Conservation (phyloP, 1,140 invertebrate species). For the Drosophila auraria region DNA sequence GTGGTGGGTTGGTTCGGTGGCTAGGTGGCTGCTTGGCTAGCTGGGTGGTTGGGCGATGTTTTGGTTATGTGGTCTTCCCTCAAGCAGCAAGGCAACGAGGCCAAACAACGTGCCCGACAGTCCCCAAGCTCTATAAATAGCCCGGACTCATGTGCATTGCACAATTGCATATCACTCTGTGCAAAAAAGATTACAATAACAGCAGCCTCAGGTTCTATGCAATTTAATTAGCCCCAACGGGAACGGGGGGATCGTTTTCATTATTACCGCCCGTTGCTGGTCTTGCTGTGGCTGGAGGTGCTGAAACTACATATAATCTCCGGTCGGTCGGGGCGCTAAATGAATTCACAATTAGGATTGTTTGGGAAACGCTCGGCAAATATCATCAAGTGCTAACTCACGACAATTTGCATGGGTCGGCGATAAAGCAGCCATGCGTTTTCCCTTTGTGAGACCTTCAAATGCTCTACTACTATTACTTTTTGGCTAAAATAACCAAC, state of each 20-base stretch:
- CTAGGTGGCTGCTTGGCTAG: neutral
- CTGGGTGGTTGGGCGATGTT: neutral
- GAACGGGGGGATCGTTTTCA: constrained; percentile 3
- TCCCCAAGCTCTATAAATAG: constrained; percentile 45
- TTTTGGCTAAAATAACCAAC: neutral
- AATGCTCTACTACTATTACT: constrained; percentile 6
- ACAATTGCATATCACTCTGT: constrained; percentile 56
- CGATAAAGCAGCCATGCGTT: constrained; percentile 6
- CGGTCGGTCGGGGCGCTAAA: constrained; percentile 43
- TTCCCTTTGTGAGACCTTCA: neutral
- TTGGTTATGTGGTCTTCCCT: constrained; percentile 22
- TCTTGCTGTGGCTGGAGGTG: constrained; percentile 1
- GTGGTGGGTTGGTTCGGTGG: neutral
- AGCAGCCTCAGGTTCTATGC: constrained; percentile 40
- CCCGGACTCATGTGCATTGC: constrained; percentile 39
- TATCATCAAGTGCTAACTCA: constrained; percentile 41
- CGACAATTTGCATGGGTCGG: constrained; percentile 30
- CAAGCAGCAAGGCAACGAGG: constrained; percentile 35
- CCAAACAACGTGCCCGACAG: constrained; percentile 43
- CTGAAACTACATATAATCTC: constrained; percentile 27
- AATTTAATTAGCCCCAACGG: constrained; percentile 46
- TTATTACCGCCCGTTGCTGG: neutral
- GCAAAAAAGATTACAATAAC: constrained; percentile 27
- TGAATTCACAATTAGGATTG: constrained; percentile 49
- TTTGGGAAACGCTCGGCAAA: constrained; percentile 30